A percentile compares a stretch with the other conserved stretches of the same genome.
Conservation (phyloP, 2,797 vertebrate species). For the Melanotaenia trifasciata region DNA sequence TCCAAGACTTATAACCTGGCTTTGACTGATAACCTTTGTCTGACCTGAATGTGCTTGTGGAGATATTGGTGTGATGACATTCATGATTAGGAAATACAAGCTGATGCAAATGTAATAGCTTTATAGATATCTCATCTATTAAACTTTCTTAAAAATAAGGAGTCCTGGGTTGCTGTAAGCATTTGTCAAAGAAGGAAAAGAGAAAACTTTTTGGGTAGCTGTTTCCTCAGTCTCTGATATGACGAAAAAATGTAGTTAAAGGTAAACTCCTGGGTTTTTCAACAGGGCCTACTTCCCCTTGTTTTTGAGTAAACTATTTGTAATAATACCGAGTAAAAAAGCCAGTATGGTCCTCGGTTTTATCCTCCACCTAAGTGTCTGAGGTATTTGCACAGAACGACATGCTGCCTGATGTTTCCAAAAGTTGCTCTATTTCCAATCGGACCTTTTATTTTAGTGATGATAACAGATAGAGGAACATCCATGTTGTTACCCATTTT, state of each 20-base stretch:
- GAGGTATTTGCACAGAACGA: not conserved
- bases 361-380: not conserved
- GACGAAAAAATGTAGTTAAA: not conserved
- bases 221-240: not conserved
- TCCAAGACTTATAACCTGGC: too few relatives aligned
- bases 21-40: not conserved
- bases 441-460: not conserved
- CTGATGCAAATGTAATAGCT: not conserved
- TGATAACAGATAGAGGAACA: not conserved
- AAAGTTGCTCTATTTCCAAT: not conserved
- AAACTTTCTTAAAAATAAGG: not conserved
- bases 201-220: not conserved
- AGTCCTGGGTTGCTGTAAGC: not conserved
- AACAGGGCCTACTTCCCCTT: not conserved
- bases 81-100: not conserved
- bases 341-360: not conserved
- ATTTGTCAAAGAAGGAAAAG: not conserved
- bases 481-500: not conserved
- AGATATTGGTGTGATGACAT: not conserved
- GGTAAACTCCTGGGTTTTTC: not conserved
- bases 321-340: not conserved
- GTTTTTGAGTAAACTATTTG: not conserved
- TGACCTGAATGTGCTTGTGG: not conserved
- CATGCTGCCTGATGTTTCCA: not conserved
- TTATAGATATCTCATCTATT: not conserved